A percentile compares a stretch with the other conserved stretches of the same genome.
These are phyloP conservation scores for Microplitis deprimator DNA, from an alignment of 2,888 invertebrate species.

Conservation along the genomic window DNA sequence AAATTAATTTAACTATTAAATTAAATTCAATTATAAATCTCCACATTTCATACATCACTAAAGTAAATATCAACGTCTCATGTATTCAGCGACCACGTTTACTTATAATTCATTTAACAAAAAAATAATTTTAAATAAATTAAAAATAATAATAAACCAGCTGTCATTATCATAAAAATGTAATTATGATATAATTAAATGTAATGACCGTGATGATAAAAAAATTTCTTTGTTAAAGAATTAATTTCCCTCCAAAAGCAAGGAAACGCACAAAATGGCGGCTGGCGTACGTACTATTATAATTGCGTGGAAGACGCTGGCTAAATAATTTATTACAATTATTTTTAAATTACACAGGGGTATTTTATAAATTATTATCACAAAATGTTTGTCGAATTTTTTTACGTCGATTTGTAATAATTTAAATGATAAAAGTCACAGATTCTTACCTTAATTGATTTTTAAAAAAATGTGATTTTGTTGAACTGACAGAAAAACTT, in stretches of 20 bases:
- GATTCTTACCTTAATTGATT: constrained; percentile 37
- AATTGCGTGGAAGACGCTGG: constrained; percentile 55
- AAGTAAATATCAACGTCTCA: not conserved
- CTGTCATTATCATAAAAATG: not conserved
- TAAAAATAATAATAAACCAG: not conserved
- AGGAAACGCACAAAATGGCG: constrained; percentile 67
- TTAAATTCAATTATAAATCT: not conserved
- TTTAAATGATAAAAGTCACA: not conserved
- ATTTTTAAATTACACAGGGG: constrained; percentile 17
- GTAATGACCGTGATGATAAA: not conserved
- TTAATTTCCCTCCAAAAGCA: constrained; percentile 67
- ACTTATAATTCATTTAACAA: not conserved
- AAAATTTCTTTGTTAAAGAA: constrained; percentile 16
- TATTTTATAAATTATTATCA: not conserved
- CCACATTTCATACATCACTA: not conserved
- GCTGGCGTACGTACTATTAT: constrained; percentile 53
- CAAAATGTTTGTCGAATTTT: constrained; percentile 7
- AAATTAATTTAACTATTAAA: not conserved
- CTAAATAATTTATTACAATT: constrained; percentile 37
- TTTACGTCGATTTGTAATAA: not conserved
- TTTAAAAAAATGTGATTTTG: not conserved
- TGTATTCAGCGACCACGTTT: not conserved
- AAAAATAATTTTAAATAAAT: not conserved
- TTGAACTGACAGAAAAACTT: constrained; percentile 2
- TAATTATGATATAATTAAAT: not conserved